Evolutionary conservation across 2,888 invertebrate genomes (phyloP), one percentile per base, ranked within the genome.

Genomic region (Eristalis intricaria): DNA sequence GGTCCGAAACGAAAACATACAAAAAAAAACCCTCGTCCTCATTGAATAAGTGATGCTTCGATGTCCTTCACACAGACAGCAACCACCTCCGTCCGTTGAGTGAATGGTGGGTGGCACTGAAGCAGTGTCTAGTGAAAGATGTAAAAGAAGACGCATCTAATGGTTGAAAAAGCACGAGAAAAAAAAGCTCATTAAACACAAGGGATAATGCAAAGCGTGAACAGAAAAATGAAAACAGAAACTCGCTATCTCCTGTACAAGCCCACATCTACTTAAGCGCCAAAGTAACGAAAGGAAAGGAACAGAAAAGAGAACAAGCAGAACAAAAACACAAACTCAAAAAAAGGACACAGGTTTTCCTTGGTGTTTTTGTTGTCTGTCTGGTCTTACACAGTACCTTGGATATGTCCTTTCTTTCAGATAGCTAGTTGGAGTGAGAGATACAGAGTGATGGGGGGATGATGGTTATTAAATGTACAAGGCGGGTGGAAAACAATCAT

Each of bases 391-490:
- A 87, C 79, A 73, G 93, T 96, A 97, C 97, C 97, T 97, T 95
- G 97, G 97, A 94, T 97, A 97, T 90, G 97, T 97, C 97, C 97
- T 95, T 95, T 97, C 97, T 96, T 96, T 96, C 94, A 97, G 97
- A 94, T 97, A 97, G 97, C 97, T 97, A 89, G 80, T 82, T 5
- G 63, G 68, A 43, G 61, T 60, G 66, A 60, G 26, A 26, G 26
- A 29, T 4, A 26, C 22, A 26, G 60, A 29, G 26, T 10, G 71
- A 35, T 29, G 23, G 23, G 32, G 60, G 13, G 32, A 26, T 50
- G 32, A 7, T n/a, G 43, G 43, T 50, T 4, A 43, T 3, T 56
- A 22, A 10, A 58, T 11, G 10, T 22, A 4, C 29, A 29, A 29
- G 29, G 29, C 10, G 32, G 32, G 10, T 1, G 32, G 1, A 8